Evolutionary conservation across 2,888 invertebrate species (phyloP).

Genomic region (Neoaliturus tenellus): DNA sequence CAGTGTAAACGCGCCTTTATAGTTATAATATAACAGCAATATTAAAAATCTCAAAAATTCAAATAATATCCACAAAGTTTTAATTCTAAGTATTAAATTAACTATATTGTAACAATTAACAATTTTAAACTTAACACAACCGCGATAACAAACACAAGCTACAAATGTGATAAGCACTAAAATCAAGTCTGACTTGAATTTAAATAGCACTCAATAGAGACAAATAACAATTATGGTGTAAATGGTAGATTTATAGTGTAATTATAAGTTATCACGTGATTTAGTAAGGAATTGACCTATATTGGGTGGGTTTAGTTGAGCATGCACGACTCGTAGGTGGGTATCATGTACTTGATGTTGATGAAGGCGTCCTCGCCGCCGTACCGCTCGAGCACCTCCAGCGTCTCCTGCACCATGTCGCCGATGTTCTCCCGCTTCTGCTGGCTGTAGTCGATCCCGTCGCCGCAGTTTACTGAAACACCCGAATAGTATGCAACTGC

Average conservation of each 20-base stretch:
- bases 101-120: not conserved
- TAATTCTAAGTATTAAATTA: not conserved
- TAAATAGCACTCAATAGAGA: no score
- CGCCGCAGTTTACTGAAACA: constrained; percentile 87
- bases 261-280: not conserved
- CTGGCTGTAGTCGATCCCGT: constrained; percentile 93
- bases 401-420: constrained; percentile 94
- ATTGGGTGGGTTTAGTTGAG: constrained; percentile 77
- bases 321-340: constrained; percentile 96
- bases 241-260: not conserved
- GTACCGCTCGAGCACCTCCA: constrained; percentile 92
- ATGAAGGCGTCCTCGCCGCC: constrained; percentile 98
- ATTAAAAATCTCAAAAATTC: not conserved
- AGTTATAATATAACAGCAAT: not conserved
- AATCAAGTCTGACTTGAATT: not conserved
- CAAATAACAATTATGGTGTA: no score
- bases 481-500: no score
- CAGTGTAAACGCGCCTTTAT: no score
- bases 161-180: not conserved
- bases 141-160: not conserved
- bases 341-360: constrained; percentile 98
- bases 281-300: not conserved
- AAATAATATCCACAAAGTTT: constrained; percentile 7
- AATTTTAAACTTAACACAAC: constrained; percentile 1
- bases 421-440: constrained; percentile 91